phyloP scores from a whole-genome alignment of 2,113 vertebrate species.

The Hypomesus transpacificus region DNA sequence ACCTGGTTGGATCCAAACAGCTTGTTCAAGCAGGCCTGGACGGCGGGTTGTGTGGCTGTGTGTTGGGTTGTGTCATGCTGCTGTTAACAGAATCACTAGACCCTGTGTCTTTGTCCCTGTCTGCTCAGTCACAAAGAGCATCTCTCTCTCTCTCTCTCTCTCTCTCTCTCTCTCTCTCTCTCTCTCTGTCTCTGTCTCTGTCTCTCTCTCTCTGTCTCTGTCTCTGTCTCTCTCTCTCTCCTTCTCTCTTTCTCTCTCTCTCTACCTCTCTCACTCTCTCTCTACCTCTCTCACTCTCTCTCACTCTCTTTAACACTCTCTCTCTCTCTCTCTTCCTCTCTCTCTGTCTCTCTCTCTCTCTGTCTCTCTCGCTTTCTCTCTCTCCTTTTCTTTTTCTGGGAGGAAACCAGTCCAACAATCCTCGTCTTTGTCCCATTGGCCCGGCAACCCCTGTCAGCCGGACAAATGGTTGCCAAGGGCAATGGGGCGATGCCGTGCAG shows the following conservation, averaged over 20 bases:
- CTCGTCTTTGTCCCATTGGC: slow-evolving; percentile 72
- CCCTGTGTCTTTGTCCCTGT: slow-evolving; percentile 68
- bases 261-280: slow-evolving; percentile 29
- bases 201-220: slow-evolving; percentile 23
- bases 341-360: slow-evolving; percentile 24
- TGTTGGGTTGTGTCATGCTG: slow-evolving; percentile 44
- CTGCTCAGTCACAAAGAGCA: slow-evolving; percentile 70
- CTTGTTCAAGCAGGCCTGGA: too few species aligned
- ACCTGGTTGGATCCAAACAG: too few species aligned
- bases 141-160: slow-evolving; percentile 46
- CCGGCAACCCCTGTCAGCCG: slow-evolving; percentile 67
- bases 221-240: slow-evolving; percentile 23
- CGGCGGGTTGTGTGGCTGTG: not conserved
- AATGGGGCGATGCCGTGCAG: slow-evolving; percentile 71
- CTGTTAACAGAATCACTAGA: slow-evolving; percentile 62
- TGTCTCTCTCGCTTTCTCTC: slow-evolving; percentile 33
- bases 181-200: slow-evolving; percentile 25
- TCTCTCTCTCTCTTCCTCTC: slow-evolving; percentile 40
- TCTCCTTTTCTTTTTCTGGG: slow-evolving; percentile 51
- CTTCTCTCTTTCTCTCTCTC: slow-evolving; percentile 31
- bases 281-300: slow-evolving; percentile 25
- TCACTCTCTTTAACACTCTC: slow-evolving; percentile 23
- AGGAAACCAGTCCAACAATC: slow-evolving; percentile 70
- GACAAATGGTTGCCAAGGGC: slow-evolving; percentile 68
- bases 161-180: slow-evolving; percentile 34